phyloP scores from a whole-genome alignment of 2,113 vertebrate genomes.

The Xenopus borealis region DNA sequence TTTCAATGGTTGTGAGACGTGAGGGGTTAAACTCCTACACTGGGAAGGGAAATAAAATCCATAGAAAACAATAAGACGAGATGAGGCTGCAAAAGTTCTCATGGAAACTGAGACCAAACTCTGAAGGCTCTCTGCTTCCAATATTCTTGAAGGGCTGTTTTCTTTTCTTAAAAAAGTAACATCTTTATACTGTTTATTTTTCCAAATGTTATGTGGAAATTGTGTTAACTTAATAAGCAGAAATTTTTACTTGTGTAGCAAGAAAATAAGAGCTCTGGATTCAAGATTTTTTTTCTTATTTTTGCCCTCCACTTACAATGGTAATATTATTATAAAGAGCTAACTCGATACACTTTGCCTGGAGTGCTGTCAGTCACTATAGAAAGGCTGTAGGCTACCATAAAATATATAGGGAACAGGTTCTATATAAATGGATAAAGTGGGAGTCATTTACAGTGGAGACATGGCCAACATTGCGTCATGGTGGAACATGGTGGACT shows the following conservation, averaged over 20 bases:
- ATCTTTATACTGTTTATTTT: constrained; percentile 44
- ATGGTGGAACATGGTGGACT: too few species aligned
- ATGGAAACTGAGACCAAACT: constrained; percentile 41
- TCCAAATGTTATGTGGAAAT: constrained; percentile 45
- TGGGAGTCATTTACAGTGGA: too few species aligned
- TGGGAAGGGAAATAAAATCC: constrained; percentile 24
- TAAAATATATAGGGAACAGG: too few species aligned
- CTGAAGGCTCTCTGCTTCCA: constrained; percentile 34
- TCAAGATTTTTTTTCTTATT: neutral
- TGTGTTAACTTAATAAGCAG: constrained; percentile 46
- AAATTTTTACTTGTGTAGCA: constrained; percentile 41
- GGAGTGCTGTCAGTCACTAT: neutral
- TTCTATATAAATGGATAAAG: too few species aligned
- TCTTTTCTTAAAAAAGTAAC: constrained; percentile 30
- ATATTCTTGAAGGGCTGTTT: constrained; percentile 32
- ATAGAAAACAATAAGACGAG: constrained; percentile 26
- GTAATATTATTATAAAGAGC: constrained; percentile 28
- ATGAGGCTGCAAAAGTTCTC: constrained; percentile 37
- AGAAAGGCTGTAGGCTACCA: neutral
- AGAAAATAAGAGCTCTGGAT: constrained; percentile 31
- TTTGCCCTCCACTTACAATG: neutral
- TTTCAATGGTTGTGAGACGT: neutral
- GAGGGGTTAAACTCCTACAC: constrained; percentile 27
- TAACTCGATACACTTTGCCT: neutral
- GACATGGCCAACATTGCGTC: too few species aligned